Base-by-base conservation (phyloP, 2,113 vertebrate genomes). In the Pseudonaja textilis region DNA sequence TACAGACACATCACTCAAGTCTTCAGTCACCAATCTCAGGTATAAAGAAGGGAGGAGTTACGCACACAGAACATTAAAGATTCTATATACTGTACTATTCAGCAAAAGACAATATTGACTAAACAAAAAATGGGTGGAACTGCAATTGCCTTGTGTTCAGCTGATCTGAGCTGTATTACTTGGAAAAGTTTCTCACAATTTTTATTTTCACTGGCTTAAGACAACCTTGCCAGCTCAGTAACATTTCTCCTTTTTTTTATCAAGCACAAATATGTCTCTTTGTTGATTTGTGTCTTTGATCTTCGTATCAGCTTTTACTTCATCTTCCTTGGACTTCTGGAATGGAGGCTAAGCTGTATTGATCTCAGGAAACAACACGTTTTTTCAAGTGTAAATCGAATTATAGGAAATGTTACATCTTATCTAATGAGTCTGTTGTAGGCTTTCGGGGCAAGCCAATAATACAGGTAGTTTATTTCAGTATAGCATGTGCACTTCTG, bases 281-380 rank as follows among this genome's bases (percentile, higher is more conserved):
- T 90, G 91, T 93, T 90, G 92, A 26, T 91, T 95, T 85, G 22
- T 20, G 2, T 18, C 93, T 92, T 89, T 47, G 89, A 92, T 90
- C 92, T 89, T 91, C 93, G 89, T 93, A 94, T 64, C 93, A 93
- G 20, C 10, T 90, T 88, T 74, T 85, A 90, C n/a, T 69, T 69
- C 92, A 87, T 88, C 29, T 92, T 92, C 52, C 10, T 93, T 90
- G 86, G 55, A 69, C 94, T 95, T 94, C 69, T 90, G 94, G 96
- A 96, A 96, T 81, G n/a, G 95, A 97, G 94, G 94, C 95, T 95
- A 95, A 95, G 93, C 92, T 91, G 91, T 95, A 96, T 91, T 42
- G 95, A 96, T 96, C 92, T 89, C 92, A n/a, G 94, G 93, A 95
- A 95, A 95, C 90, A 42, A 91, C 93, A 92, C 91, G 95, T 93